Conservation (phyloP, 35 echinoderm and acorn worm genomes). For the Lytechinus pictus region DNA sequence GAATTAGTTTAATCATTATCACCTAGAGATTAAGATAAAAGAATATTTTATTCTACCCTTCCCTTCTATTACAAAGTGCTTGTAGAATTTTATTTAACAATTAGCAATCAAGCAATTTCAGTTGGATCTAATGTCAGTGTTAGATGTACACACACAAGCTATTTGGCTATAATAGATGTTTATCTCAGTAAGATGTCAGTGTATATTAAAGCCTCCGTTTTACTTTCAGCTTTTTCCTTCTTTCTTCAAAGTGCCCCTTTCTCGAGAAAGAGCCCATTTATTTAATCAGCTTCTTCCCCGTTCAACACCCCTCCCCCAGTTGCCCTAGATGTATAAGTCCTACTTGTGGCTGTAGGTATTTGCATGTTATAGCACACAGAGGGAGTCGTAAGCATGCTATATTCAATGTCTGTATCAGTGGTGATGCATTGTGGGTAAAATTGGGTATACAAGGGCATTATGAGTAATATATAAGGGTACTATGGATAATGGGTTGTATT, state of each 20-base stretch:
- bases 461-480: not conserved
- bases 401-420: not conserved
- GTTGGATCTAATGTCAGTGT: not conserved
- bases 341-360: not conserved
- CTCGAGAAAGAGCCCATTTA: not conserved
- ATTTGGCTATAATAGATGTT: not conserved
- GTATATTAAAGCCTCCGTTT: not conserved
- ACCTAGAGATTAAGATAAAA: too few species aligned
- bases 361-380: not conserved
- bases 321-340: not conserved
- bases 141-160: not conserved
- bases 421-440: not conserved
- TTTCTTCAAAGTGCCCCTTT: not conserved
- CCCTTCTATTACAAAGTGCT: too few species aligned
- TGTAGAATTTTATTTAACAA: too few species aligned
- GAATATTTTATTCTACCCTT: too few species aligned
- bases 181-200: not conserved
- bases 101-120: too few species aligned
- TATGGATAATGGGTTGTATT: not conserved
- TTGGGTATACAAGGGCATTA: not conserved
- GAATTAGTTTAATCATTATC: too few species aligned
- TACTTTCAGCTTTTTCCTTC: not conserved
- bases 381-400: constrained; percentile 8
- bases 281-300: not conserved
- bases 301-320: not conserved